phyloP scores from a whole-genome alignment of 2,797 vertebrate species.

The Pagetopsis macropterus region DNA sequence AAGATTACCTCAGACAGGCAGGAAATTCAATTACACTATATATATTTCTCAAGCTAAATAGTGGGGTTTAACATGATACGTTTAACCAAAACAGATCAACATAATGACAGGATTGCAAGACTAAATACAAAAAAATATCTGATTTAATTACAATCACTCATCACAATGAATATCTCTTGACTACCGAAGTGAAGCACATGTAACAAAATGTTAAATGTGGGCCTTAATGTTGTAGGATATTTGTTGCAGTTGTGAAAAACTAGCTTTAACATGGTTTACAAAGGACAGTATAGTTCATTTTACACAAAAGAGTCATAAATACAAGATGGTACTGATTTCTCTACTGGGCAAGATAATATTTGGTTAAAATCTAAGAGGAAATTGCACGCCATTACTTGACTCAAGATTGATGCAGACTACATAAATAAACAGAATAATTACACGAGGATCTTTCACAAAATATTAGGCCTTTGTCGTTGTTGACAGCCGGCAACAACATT shows the following conservation, averaged over 20 bases:
- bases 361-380: slow-evolving; percentile 25
- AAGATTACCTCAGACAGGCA: slow-evolving; percentile 61
- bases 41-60: slow-evolving; percentile 20
- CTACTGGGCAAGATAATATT: slow-evolving; percentile 14
- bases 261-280: neutral
- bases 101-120: slow-evolving; percentile 12
- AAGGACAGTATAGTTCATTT: neutral
- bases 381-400: neutral
- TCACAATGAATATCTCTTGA: slow-evolving; percentile 6
- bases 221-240: neutral
- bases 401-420: slow-evolving; percentile 10
- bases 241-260: neutral
- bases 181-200: neutral
- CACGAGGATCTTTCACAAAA: slow-evolving; percentile 8
- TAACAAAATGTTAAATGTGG: neutral
- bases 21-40: slow-evolving; percentile 47
- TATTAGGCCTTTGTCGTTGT: slow-evolving; percentile 21
- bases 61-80: slow-evolving; percentile 12
- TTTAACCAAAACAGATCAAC: slow-evolving; percentile 11
- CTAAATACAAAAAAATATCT: neutral
- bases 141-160: slow-evolving; percentile 10
- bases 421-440: slow-evolving; percentile 33
- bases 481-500: slow-evolving; percentile 42
- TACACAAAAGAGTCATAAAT: slow-evolving; percentile 13
- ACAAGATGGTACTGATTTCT: slow-evolving; percentile 28